Conservation (phyloP, 2,113 vertebrate species). For the Zapus hudsonius region DNA sequence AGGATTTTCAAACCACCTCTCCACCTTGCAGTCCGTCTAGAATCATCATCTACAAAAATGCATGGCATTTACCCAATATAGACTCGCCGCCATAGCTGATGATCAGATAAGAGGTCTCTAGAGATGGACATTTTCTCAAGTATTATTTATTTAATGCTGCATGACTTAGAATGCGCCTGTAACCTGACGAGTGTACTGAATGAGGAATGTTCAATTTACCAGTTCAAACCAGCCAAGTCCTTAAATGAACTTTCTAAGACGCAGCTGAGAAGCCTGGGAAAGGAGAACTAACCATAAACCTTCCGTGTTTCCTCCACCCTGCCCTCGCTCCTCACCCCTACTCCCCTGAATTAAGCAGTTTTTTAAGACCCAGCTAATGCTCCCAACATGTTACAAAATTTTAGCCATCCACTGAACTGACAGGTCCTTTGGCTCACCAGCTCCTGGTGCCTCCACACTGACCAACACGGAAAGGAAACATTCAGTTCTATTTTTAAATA, state of each 20-base stretch:
- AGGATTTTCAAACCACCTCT: accelerated
- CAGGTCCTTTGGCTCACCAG: neutral
- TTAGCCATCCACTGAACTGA: neutral
- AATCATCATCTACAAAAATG: constrained; percentile 6
- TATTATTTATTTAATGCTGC: constrained; percentile 77
- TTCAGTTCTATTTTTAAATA: constrained; percentile 75
- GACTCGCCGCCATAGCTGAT: constrained; percentile 37
- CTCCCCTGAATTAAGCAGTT: neutral
- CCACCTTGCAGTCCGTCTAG: neutral
- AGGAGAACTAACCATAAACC: constrained; percentile 58
- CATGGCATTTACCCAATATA: constrained; percentile 32
- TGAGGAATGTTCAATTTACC: constrained; percentile 79
- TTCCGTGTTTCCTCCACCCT: neutral
- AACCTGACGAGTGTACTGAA: constrained; percentile 74
- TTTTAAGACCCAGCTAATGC: neutral
- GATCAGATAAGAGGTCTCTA: constrained; percentile 61
- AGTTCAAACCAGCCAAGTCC: constrained; percentile 77
- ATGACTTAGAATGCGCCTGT: constrained; percentile 74
- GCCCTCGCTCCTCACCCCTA: neutral
- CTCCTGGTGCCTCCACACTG: neutral
- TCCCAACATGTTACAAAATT: neutral
- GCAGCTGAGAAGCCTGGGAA: constrained; percentile 75
- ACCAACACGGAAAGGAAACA: constrained; percentile 50
- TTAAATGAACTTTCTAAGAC: constrained; percentile 77
- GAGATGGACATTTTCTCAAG: constrained; percentile 66